Base-by-base conservation (phyloP, 92 coral and sea anemone genomes). In the Epizoanthus stellaris region DNA sequence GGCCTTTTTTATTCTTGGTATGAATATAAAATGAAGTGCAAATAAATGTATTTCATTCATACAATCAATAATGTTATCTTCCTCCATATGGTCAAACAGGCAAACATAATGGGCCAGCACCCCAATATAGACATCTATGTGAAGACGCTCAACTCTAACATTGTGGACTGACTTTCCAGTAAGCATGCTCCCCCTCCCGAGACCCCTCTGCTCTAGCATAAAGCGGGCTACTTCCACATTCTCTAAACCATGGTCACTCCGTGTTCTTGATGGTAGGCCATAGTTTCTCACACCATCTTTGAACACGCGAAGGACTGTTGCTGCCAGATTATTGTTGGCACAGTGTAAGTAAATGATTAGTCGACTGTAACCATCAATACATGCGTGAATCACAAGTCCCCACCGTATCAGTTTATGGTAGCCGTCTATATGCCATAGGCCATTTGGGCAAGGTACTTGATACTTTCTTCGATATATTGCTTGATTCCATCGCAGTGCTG, bases 291-390 rank as follows among this genome's bases (percentile, higher is more conserved):
- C 86, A 34, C 43, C 86, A 16, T 42, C 43, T 25, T 53, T 20
- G 72, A 82, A 82, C 38, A 53, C 17, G 6, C 8, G 4, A 34
- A 25, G 15, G 65, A 82, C 86, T 67, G 77, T 82, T 11, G 5
- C 42, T 82, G 86, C 86, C 36, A 2, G 14, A 47, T 82, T 82
- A 25, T 82, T 82, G 77, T 68, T 82, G 4, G 86, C 76, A 82
- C 86, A 82, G 43, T 69, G 65, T n/a, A 82, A 8, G 45, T 82
- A 82, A 8, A 67, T 67, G 3, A 49, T 62, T 0, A 68, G 42
- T 53, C 86, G 62, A 45, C 77, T 82, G 52, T 49, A 82, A 25
- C 86, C 86, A 69, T 82, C 86, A 67, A 82, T 68, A 19, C 86
- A 67, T 3, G 77, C 67, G 64, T 66, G 86, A 11, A 82, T 82